phyloP scores from a whole-genome alignment of 2,113 vertebrate genomes.

The Saccopteryx bilineata region DNA sequence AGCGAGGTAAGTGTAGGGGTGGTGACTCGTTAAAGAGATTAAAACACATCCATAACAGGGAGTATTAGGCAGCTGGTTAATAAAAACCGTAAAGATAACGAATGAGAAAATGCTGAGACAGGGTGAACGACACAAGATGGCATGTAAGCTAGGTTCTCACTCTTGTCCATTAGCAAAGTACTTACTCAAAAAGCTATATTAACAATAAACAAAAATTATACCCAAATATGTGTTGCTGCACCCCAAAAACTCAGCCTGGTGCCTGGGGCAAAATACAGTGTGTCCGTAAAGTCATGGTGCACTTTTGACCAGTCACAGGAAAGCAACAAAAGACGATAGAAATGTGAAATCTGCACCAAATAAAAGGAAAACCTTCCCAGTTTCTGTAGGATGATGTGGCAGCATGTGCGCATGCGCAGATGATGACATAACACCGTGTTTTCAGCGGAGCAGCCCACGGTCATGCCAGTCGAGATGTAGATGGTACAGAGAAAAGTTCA shows the following conservation, averaged over 20 bases:
- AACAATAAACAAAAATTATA: neutral
- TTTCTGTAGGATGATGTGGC: too few species aligned
- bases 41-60: neutral
- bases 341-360: too few species aligned
- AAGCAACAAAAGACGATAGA: too few species aligned
- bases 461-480: too few species aligned
- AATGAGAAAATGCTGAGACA: neutral
- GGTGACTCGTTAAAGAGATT: neutral
- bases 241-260: neutral
- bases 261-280: neutral
- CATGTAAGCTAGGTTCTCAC: neutral
- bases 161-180: neutral
- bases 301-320: too few species aligned
- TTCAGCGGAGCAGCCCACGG: too few species aligned
- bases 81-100: neutral
- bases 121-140: neutral
- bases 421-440: too few species aligned
- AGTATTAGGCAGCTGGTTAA: neutral
- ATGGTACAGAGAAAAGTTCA: too few species aligned
- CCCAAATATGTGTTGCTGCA: neutral
- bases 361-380: too few species aligned
- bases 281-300: too few species aligned
- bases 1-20: neutral
- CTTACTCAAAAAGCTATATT: neutral
- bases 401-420: too few species aligned